Evolutionary conservation across 2,113 vertebrate species (phyloP), one percentile per base, ranked within the genome.

Genomic region (Scomber colias): DNA sequence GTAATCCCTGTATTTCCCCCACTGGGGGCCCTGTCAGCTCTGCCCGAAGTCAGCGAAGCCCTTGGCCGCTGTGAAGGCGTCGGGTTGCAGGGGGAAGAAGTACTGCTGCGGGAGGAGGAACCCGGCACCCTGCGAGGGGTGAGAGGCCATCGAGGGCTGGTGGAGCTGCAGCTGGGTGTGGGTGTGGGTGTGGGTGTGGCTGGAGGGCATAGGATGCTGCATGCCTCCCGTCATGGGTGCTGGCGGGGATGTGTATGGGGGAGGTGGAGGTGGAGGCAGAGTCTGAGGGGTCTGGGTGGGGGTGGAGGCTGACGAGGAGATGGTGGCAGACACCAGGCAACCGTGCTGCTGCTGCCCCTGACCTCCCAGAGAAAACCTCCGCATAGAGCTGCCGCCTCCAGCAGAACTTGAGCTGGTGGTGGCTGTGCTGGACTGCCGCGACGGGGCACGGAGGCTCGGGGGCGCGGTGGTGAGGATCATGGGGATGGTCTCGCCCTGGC

Each of bases 401-500:
- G 95, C 96, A 0, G 97, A 98, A 70, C 97, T 97, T 85, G 97
- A 98, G 77, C 97, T 99, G 67, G 97, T 98, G 0, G 97, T 98
- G 0, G 96, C 97, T 0, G 97, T 97, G 77, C 98, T 99, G 88
- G 98, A 99, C 91, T 97, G 97, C 8, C 98, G 90, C 0, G 98
- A 99, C 0, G 97, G 98, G 0, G 97, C 92, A 19, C 98, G 94
- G 81, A 97, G 95, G 89, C 91, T 96, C 0, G 95, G 89, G 0
- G 96, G 96, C 4, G 96, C 94, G 30, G 97, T 94, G 56, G 96
- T 95, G 77, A 98, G 84, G 93, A 99, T 98, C 98, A 99, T 99
- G 86, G 98, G 98, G 53, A 99, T 96, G 82, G 98, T 97, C 92
- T 99, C 98, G 0, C 96, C 96, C 93, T 98, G 98, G 79, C 94